phyloP scores from a whole-genome alignment of 2,888 invertebrate genomes.

The Sphinx pinastri region DNA sequence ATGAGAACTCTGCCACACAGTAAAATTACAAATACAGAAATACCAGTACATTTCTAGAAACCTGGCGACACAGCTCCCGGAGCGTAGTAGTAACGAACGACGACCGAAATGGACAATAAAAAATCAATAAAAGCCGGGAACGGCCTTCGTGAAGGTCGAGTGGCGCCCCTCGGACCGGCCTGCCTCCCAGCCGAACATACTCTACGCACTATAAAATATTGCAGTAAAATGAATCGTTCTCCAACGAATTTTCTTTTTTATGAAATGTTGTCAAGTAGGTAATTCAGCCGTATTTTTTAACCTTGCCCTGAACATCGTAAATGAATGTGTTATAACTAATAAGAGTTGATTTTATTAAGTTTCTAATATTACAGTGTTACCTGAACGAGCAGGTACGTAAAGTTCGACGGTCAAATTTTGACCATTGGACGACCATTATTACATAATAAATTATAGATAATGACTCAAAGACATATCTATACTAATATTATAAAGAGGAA shows the following conservation, averaged over 20 bases:
- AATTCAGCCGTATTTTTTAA: too few relatives aligned
- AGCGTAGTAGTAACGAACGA: conserved; percentile 57
- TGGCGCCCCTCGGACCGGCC: conserved; percentile 56
- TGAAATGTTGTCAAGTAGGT: not conserved
- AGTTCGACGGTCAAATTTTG: too few relatives aligned
- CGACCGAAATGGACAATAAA: conserved; percentile 79
- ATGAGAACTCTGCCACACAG: too few relatives aligned
- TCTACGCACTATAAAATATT: conserved; percentile 46
- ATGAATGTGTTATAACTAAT: too few relatives aligned
- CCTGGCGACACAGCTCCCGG: conserved; percentile 25
- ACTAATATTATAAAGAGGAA: too few relatives aligned
- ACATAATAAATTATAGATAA: too few relatives aligned
- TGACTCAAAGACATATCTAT: too few relatives aligned
- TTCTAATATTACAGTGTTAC: too few relatives aligned
- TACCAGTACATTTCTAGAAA: not conserved
- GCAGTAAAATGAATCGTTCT: conserved; percentile 32
- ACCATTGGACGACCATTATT: too few relatives aligned
- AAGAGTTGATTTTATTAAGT: too few relatives aligned
- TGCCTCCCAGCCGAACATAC: conserved; percentile 32
- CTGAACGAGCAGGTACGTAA: too few relatives aligned
- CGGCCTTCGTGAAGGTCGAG: conserved; percentile 79
- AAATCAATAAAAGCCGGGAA: conserved; percentile 80
- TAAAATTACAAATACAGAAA: not conserved
- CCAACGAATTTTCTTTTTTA: not conserved
- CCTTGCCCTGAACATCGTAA: too few relatives aligned